Evolutionary conservation across 2,888 invertebrate species (phyloP).

Genomic region (Dynastes maya): DNA sequence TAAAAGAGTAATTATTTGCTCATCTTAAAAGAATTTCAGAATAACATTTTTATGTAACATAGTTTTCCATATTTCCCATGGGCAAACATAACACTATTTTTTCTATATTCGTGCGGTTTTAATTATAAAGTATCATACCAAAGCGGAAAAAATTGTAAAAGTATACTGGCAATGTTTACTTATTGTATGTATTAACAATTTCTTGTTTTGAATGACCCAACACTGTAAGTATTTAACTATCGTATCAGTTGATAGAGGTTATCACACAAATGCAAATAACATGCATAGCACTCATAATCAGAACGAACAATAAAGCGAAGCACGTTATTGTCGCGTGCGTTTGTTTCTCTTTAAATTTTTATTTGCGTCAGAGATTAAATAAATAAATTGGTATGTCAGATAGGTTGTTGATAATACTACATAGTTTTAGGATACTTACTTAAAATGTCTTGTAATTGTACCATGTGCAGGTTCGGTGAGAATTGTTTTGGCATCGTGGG

Average conservation of each 20-base stretch:
- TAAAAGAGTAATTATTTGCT: too few relatives aligned
- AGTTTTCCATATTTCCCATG: too few relatives aligned
- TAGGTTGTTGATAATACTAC: neutral
- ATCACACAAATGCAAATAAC: conserved; percentile 30
- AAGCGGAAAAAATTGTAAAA: neutral
- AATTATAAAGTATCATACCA: neutral
- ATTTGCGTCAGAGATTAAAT: conserved; percentile 33
- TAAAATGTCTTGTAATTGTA: conserved; percentile 89
- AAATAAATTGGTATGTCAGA: too few relatives aligned
- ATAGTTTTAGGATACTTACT: conserved; percentile 60
- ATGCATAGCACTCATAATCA: conserved; percentile 14
- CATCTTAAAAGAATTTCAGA: too few relatives aligned
- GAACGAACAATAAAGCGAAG: neutral
- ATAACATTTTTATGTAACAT: too few relatives aligned
- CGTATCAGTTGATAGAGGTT: neutral
- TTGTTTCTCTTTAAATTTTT: conserved; percentile 28
- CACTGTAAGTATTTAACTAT: neutral
- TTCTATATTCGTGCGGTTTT: too few relatives aligned
- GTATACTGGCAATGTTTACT: neutral
- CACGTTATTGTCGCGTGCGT: conserved; percentile 35
- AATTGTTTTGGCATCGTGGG: conserved; percentile 87
- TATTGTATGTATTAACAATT: neutral
- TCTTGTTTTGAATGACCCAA: too few relatives aligned
- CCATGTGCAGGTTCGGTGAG: conserved; percentile 93
- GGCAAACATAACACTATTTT: too few relatives aligned